These are phyloP conservation scores for Frieseomelitta varia DNA, from an alignment of 1,140 invertebrate species.

Conservation along the genomic window DNA sequence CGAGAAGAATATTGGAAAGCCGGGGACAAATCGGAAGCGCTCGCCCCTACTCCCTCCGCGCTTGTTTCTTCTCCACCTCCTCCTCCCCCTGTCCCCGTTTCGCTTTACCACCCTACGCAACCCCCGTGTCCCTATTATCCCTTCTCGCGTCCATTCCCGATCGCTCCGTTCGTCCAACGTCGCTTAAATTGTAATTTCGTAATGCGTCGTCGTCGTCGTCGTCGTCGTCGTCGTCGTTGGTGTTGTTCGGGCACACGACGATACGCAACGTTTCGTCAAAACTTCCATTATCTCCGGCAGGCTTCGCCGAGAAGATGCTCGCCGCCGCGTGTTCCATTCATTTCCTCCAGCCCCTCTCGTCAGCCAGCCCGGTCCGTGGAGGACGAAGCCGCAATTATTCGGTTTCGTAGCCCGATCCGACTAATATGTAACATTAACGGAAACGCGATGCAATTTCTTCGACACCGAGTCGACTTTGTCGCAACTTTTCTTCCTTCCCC, in stretches of 20 bases:
- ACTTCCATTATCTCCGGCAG: slow-evolving; percentile 25
- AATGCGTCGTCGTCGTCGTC: slow-evolving; percentile 41
- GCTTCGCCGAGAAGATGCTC: neutral
- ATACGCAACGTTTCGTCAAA: slow-evolving; percentile 15
- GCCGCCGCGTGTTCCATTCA: neutral
- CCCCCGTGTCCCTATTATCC: neutral
- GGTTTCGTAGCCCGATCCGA: slow-evolving; percentile 44
- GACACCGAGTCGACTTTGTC: slow-evolving; percentile 18
- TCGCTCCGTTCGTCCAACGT: slow-evolving; percentile 29
- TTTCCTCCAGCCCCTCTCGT: neutral
- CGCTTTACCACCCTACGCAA: neutral
- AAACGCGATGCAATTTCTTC: slow-evolving; percentile 56
- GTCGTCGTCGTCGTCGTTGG: slow-evolving; percentile 20
- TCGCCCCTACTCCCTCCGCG: slow-evolving; percentile 41
- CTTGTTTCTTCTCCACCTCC: slow-evolving; percentile 36
- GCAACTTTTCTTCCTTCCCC: neutral
- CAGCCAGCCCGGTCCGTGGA: no score
- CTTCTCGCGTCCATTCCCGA: neutral
- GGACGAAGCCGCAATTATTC: slow-evolving; percentile 54
- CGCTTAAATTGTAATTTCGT: slow-evolving; percentile 61
- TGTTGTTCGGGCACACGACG: neutral
- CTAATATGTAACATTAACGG: slow-evolving; percentile 57
- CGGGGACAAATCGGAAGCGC: slow-evolving; percentile 73
- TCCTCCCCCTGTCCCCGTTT: neutral
- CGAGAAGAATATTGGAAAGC: slow-evolving; percentile 81